phyloP scores from a whole-genome alignment of 2,797 vertebrate species.

The Luscinia luscinia region DNA sequence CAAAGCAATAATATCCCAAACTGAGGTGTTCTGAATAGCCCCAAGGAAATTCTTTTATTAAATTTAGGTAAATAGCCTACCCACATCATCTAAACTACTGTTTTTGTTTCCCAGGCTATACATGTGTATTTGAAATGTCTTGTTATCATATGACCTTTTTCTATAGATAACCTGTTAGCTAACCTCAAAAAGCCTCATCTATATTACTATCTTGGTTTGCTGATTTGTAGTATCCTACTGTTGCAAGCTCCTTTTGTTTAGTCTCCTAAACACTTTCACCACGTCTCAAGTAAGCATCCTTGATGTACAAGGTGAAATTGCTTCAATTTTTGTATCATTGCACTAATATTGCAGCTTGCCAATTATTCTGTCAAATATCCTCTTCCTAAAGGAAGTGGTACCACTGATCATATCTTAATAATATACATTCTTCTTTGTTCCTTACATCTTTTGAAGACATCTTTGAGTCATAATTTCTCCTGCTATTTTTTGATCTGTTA shows the following conservation, averaged over 20 bases:
- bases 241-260: not conserved
- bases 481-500: not conserved
- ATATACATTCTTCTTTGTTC: not conserved
- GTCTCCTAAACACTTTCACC: not conserved
- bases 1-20: not conserved
- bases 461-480: not conserved
- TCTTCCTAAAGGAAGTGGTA: not conserved
- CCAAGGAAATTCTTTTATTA: not conserved
- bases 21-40: not conserved
- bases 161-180: not conserved
- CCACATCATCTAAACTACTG: not conserved
- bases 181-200: not conserved
- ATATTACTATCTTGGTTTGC: not conserved
- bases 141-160: not conserved
- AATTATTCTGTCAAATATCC: not conserved
- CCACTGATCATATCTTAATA: not conserved
- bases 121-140: not conserved
- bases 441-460: not conserved
- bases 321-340: not conserved
- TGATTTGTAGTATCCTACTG: not conserved
- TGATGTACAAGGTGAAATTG: not conserved
- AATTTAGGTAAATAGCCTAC: not conserved
- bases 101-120: not conserved
- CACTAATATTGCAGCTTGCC: not conserved
- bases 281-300: not conserved